Conservation (phyloP, 92 coral and sea anemone genomes). For the Desmophyllum pertusum region DNA sequence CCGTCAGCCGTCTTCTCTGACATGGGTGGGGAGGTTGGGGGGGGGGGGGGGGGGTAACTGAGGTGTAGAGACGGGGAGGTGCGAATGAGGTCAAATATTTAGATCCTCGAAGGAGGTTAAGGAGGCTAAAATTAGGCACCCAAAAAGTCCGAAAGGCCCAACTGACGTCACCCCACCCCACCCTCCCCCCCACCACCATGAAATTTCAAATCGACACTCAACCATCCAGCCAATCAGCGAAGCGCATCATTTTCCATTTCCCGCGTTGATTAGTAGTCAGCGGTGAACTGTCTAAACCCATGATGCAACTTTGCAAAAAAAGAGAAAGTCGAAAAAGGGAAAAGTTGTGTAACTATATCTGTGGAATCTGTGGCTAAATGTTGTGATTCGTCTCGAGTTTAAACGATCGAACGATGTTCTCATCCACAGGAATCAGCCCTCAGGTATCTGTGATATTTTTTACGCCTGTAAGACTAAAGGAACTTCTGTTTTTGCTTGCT, state of each 20-base stretch:
- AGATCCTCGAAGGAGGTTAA: too few relatives aligned
- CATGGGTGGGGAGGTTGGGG: too few relatives aligned
- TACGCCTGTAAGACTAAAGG: background rate
- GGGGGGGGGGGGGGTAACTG: too few relatives aligned
- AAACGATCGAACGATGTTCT: slow-evolving; percentile 54
- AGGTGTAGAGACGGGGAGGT: too few relatives aligned
- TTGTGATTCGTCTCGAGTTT: background rate
- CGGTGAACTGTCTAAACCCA: background rate
- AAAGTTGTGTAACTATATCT: slow-evolving; percentile 5
- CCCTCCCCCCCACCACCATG: too few relatives aligned
- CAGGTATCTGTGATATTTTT: slow-evolving; percentile 53
- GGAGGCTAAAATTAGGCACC: too few relatives aligned
- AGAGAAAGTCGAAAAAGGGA: background rate
- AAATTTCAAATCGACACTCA: too few relatives aligned
- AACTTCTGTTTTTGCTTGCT: background rate
- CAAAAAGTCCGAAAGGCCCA: too few relatives aligned
- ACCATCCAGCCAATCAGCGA: background rate
- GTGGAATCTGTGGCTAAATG: background rate
- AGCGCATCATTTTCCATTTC: background rate
- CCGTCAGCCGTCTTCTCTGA: too few relatives aligned
- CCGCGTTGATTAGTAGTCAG: background rate
- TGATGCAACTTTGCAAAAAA: background rate
- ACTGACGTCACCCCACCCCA: background rate
- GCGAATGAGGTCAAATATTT: too few relatives aligned
- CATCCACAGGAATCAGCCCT: slow-evolving; percentile 76